Percentiles rank a stretch among this genome's conserved stretches.
These are phyloP conservation scores for Dryomyza anilis DNA, from an alignment of 2,888 invertebrate species.

Conservation along the genomic window DNA sequence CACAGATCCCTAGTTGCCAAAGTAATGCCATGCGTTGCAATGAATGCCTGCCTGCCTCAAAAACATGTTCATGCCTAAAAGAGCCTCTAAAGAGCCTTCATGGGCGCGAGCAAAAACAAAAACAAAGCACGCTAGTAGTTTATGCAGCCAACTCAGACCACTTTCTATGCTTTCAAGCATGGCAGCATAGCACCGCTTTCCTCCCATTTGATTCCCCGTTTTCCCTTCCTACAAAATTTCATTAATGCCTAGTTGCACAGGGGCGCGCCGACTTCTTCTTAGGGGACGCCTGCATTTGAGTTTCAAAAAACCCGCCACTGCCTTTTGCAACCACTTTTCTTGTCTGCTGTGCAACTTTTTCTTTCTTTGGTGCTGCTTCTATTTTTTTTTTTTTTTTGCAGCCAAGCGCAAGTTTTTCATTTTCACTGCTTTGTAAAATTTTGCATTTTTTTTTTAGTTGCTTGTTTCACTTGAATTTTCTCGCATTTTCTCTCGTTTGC, in stretches of 20 bases:
- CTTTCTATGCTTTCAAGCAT: slow-evolving; percentile 22
- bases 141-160: slow-evolving; percentile 13
- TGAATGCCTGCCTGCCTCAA: slow-evolving; percentile 17
- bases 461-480: neutral
- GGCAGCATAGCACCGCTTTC: neutral
- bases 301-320: slow-evolving; percentile 36
- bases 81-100: slow-evolving; percentile 16
- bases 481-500: neutral
- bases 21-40: slow-evolving; percentile 19
- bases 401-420: neutral
- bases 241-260: no score
- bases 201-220: no score
- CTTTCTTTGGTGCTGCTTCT: no score
- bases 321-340: neutral
- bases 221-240: no score
- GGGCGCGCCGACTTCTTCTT: neutral
- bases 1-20: slow-evolving; percentile 29
- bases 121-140: slow-evolving; percentile 14
- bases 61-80: no score
- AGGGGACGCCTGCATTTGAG: slow-evolving; percentile 24
- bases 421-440: neutral
- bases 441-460: neutral
- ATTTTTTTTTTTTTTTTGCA: neutral
- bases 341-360: no score
- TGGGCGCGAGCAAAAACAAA: slow-evolving; percentile 1